phyloP scores from a whole-genome alignment of 2,113 vertebrate genomes.

The Pycnonotus jocosus region DNA sequence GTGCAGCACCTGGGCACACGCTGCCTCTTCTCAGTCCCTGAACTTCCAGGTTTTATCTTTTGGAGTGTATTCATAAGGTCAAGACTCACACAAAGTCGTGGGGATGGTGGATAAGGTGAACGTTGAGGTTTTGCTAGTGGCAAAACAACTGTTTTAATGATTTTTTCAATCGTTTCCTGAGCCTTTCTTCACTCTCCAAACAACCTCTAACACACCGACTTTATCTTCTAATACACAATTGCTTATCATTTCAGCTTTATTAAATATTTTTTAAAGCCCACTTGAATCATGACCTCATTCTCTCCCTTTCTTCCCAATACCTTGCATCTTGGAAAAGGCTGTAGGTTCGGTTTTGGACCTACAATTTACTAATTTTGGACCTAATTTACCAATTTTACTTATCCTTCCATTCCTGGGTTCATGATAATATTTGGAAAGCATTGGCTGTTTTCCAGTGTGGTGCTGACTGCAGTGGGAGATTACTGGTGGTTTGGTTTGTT shows the following conservation, averaged over 20 bases:
- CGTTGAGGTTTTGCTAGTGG: neutral
- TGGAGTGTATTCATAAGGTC: neutral
- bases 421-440: neutral
- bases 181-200: neutral
- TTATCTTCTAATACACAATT: neutral
- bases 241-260: conserved; percentile 5
- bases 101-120: neutral
- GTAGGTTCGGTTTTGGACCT: neutral
- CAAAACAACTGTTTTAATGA: neutral
- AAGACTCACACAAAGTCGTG: neutral
- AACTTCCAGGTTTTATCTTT: neutral
- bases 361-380: neutral
- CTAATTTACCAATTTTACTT: neutral
- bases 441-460: neutral
- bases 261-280: neutral
- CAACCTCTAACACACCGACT: neutral
- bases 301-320: neutral
- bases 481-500: neutral
- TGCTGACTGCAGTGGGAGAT: neutral
- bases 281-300: neutral
- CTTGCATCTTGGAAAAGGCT: neutral
- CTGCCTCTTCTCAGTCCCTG: neutral
- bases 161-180: neutral
- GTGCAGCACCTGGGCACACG: neutral
- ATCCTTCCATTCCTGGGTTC: neutral